phyloP scores from a whole-genome alignment of 2,888 invertebrate species.

The Tetanocera ferruginea region DNA sequence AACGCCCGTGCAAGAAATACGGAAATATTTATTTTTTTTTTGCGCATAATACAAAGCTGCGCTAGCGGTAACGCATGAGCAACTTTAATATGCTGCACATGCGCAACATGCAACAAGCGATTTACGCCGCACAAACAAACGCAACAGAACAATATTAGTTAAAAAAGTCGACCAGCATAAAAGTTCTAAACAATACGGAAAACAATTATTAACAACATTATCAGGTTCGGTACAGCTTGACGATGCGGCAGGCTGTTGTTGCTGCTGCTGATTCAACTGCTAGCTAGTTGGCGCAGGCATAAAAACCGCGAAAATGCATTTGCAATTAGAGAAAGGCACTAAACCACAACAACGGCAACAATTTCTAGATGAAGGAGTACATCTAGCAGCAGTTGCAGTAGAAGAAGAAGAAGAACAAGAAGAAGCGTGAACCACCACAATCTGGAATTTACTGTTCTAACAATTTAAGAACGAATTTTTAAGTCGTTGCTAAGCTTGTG shows the following conservation, averaged over 20 bases:
- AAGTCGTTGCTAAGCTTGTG: not conserved
- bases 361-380: not conserved
- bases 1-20: not conserved
- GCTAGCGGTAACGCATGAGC: conserved; percentile 11
- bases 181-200: conserved; percentile 27
- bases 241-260: not conserved
- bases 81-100: not conserved
- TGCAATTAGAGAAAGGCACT: conserved; percentile 37
- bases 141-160: not conserved
- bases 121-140: not conserved
- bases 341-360: conserved; percentile 16
- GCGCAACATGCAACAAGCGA: not conserved
- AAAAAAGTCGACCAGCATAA: conserved; percentile 22
- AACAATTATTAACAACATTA: conserved; percentile 31
- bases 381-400: not conserved
- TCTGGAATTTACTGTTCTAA: conserved; percentile 35
- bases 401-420: not conserved
- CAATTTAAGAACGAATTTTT: conserved; percentile 22
- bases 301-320: conserved; percentile 37
- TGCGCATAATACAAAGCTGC: not conserved
- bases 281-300: conserved; percentile 20
- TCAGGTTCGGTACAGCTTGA: not conserved
- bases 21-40: not conserved
- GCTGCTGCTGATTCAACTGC: not conserved
- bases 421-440: conserved; percentile 7